Evolutionary conservation across 2,888 invertebrate genomes (phyloP), one percentile per base, ranked within the genome.

Genomic region (Polia nebulosa): DNA sequence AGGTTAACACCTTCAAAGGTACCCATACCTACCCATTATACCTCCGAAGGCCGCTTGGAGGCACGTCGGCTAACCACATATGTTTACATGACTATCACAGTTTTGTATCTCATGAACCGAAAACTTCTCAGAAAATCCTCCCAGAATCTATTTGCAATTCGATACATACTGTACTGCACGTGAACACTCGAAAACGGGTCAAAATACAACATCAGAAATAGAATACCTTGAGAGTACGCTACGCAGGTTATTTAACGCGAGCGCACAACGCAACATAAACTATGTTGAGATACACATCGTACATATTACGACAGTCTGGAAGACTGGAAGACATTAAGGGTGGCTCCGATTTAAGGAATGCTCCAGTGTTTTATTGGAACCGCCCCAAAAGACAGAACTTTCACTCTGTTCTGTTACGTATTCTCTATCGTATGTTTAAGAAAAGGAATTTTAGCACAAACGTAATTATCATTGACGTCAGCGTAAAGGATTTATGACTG

Each of bases 201-300:
- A 72, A 79, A 73, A 81, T 66, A 82, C 69, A 72, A 74, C 47
- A 61, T 71, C 76, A 56, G 62, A 80, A 82, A 81, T 82, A 82
- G 82, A 82, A 82, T 80, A 74, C 82, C 81, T 82, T 82, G 82
- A 49, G 56, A 77, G 73, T 65, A 75, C 67, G 49, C 63, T 76
- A 62, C 68, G 57, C 56, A 76, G 73, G 74, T 82, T 81, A 77
- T 75, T 72, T 66, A 62, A 79, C 77, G 74, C 69, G 72, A 69
- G 52, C 56, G 65, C 71, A 76, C 70, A 78, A 67, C 67, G 51
- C 60, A 76, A 74, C 63, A 80, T 72, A 68, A 78, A 74, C 58
- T 53, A 67, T 51, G 72, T 78, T 78, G 65, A 63, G 71, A 76
- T 76, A 75, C 52, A 80, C 51, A 74, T 62, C 13, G 69, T 45